Evolutionary conservation across 2,113 vertebrate genomes (phyloP).

Genomic region (Callionymus lyra): DNA sequence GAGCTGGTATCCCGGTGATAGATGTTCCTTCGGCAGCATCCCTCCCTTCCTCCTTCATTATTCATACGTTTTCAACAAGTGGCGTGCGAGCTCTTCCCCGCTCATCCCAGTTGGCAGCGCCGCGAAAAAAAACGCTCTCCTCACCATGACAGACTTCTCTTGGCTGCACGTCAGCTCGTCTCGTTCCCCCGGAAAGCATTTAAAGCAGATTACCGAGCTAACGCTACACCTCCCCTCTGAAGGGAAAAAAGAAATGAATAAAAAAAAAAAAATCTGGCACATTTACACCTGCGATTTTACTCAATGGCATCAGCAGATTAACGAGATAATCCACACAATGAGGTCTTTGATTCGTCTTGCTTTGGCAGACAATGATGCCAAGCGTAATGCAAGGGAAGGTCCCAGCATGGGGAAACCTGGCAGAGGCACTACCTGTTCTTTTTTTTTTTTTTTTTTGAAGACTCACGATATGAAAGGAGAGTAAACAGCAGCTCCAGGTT

Average conservation of each 20-base stretch:
- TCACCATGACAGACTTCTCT: slow-evolving; percentile 40
- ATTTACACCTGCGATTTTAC: slow-evolving; percentile 63
- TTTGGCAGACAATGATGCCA: slow-evolving; percentile 58
- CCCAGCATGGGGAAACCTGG: slow-evolving; percentile 57
- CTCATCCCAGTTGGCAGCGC: slow-evolving; percentile 39
- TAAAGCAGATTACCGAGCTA: slow-evolving; percentile 64
- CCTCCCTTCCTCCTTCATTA: slow-evolving; percentile 53
- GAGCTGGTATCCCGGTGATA: slow-evolving; percentile 38
- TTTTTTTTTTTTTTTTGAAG: slow-evolving; percentile 37
- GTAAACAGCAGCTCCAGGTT: slow-evolving; percentile 48
- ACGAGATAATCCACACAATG: slow-evolving; percentile 68
- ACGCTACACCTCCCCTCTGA: slow-evolving; percentile 55
- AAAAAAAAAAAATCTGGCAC: slow-evolving; percentile 47
- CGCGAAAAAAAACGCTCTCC: slow-evolving; percentile 38
- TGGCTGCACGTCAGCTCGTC: slow-evolving; percentile 54
- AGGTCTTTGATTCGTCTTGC: slow-evolving; percentile 62
- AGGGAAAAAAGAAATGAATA: slow-evolving; percentile 29
- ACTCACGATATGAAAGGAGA: slow-evolving; percentile 44
- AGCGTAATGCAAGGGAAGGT: slow-evolving; percentile 52
- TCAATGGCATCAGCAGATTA: slow-evolving; percentile 70
- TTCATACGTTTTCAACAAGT: slow-evolving; percentile 62
- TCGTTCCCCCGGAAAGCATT: slow-evolving; percentile 64
- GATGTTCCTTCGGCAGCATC: slow-evolving; percentile 50
- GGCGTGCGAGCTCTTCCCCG: slow-evolving; percentile 38
- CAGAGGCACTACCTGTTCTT: slow-evolving; percentile 34